phyloP scores from a whole-genome alignment of 2,113 vertebrate genomes.

The Heterotilapia buettikoferi region DNA sequence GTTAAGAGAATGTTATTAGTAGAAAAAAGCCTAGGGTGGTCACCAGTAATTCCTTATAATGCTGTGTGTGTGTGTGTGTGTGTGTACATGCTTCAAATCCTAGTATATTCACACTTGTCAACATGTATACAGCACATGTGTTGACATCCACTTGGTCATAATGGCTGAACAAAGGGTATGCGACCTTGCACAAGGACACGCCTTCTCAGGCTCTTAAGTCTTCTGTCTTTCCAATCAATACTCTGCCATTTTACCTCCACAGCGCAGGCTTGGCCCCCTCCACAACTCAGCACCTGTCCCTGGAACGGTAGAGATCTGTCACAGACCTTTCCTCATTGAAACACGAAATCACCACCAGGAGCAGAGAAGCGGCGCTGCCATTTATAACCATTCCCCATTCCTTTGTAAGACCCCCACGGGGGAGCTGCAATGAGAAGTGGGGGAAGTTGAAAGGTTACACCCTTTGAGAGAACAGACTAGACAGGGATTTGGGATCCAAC shows the following conservation, averaged over 20 bases:
- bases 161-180: not conserved
- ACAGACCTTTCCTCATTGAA: constrained; percentile 25
- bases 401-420: not conserved
- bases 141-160: not conserved
- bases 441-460: constrained; percentile 53
- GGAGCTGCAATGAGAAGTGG: not conserved
- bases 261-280: not conserved
- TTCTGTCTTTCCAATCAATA: constrained; percentile 35
- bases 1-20: constrained; percentile 25
- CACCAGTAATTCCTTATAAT: not conserved
- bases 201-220: not conserved
- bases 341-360: constrained; percentile 25
- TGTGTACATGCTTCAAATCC: not conserved
- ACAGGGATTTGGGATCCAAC: not conserved
- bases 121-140: not conserved
- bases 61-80: not conserved
- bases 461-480: not conserved
- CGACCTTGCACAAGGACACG: constrained; percentile 38
- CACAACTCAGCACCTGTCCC: constrained; percentile 32
- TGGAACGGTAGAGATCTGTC: constrained; percentile 22
- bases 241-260: constrained; percentile 36
- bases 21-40: constrained; percentile 16
- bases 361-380: constrained; percentile 18
- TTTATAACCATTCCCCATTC: constrained; percentile 30
- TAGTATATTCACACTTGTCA: not conserved